phyloP scores from a whole-genome alignment of 2,113 vertebrate genomes.

The Mormyrus lacerda region DNA sequence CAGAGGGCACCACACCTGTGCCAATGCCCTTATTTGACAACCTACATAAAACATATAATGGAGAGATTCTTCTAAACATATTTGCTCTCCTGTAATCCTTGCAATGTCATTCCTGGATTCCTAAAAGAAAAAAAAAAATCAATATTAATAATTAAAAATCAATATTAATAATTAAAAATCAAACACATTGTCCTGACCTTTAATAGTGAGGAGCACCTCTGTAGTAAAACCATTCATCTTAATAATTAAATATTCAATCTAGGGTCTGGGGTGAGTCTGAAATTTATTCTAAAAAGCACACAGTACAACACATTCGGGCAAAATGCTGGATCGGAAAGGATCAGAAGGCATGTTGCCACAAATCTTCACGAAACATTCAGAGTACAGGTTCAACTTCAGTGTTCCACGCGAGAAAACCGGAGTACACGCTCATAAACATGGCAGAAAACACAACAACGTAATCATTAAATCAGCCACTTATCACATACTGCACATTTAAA shows the following conservation, averaged over 20 bases:
- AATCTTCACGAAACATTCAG: not conserved
- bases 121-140: not conserved
- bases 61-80: constrained; percentile 49
- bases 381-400: not conserved
- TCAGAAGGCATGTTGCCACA: not conserved
- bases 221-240: not conserved
- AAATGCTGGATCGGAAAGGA: not conserved
- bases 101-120: constrained; percentile 36
- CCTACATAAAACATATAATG: constrained; percentile 43
- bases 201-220: not conserved
- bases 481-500: not conserved
- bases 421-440: not conserved
- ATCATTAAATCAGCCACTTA: not conserved
- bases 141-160: not conserved
- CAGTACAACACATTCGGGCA: not conserved
- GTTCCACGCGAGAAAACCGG: not conserved
- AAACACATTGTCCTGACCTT: not conserved
- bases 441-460: not conserved
- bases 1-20: constrained; percentile 43
- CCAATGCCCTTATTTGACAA: constrained; percentile 46
- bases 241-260: not conserved
- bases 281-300: not conserved
- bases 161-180: not conserved
- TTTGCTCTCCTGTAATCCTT: constrained; percentile 32
- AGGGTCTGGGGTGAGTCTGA: not conserved